Percentiles rank a stretch among this genome's conserved stretches.
These are phyloP conservation scores for Odobenus rosmarus DNA, from an alignment of 2,113 vertebrate genomes.

Conservation along the genomic window DNA sequence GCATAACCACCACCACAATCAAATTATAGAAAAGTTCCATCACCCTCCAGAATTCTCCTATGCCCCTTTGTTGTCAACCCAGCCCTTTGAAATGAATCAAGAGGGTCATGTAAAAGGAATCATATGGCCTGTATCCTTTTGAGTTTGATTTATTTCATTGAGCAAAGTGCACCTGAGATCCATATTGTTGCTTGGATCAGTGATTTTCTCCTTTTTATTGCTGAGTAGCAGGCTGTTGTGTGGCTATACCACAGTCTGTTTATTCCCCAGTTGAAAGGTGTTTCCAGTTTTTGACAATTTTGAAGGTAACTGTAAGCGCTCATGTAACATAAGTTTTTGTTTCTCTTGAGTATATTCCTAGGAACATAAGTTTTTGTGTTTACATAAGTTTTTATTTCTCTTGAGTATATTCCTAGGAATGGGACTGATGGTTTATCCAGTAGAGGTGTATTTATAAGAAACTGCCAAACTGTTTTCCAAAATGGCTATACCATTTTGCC, in stretches of 20 bases:
- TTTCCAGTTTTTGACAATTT: not conserved
- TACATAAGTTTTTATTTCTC: not conserved
- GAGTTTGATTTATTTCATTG: not conserved
- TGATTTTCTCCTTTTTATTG: not conserved
- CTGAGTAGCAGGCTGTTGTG: not conserved
- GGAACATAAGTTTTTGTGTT: not conserved
- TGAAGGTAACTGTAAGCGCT: not conserved
- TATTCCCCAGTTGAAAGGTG: not conserved
- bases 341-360: not conserved
- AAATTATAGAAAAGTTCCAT: not conserved
- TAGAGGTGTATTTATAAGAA: constrained; percentile 21
- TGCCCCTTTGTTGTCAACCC: not conserved
- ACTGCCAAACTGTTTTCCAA: not conserved
- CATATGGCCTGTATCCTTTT: not conserved
- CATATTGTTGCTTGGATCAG: not conserved
- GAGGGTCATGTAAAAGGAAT: not conserved
- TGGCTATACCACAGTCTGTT: not conserved
- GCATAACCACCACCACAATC: not conserved
- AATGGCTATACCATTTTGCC: not conserved
- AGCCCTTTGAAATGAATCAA: not conserved
- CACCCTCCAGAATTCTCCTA: not conserved
- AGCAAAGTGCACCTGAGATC: not conserved
- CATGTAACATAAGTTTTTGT: not conserved
- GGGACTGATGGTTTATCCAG: not conserved
- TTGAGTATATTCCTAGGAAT: not conserved